These are phyloP conservation scores for Macaca mulatta DNA, from an alignment of 2,113 vertebrate genomes.

Conservation along the genomic window DNA sequence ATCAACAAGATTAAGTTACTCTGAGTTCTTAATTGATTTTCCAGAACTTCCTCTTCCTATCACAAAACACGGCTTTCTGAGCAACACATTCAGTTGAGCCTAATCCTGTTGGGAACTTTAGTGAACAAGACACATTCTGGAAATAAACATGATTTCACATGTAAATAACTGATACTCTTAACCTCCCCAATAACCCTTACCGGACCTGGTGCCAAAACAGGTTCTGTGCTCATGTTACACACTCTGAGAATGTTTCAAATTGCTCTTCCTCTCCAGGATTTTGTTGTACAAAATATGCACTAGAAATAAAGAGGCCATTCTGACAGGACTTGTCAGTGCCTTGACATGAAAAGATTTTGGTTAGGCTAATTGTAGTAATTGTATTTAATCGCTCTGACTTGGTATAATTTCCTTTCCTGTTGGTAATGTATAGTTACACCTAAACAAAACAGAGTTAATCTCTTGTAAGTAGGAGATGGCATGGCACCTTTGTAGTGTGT, in stretches of 20 bases:
- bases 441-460: not conserved
- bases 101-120: not conserved
- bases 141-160: constrained; percentile 27
- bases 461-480: not conserved
- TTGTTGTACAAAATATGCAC: not conserved
- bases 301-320: not conserved
- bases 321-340: not conserved
- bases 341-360: constrained; percentile 1
- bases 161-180: not conserved
- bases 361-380: not conserved
- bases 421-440: not conserved
- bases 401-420: not conserved
- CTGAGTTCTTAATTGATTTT: constrained; percentile 72
- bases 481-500: not conserved
- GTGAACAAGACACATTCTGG: not conserved
- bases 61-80: constrained; percentile 52
- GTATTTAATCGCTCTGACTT: constrained; percentile 17
- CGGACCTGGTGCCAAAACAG: not conserved
- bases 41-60: constrained; percentile 73
- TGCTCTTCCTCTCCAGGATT: constrained; percentile 18
- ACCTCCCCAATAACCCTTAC: not conserved
- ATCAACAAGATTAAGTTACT: constrained; percentile 75
- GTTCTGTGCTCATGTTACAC: not conserved
- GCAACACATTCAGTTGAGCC: not conserved
- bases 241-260: not conserved